Conservation (phyloP, 2,797 vertebrate genomes). For the Leptoclinus maculatus region DNA sequence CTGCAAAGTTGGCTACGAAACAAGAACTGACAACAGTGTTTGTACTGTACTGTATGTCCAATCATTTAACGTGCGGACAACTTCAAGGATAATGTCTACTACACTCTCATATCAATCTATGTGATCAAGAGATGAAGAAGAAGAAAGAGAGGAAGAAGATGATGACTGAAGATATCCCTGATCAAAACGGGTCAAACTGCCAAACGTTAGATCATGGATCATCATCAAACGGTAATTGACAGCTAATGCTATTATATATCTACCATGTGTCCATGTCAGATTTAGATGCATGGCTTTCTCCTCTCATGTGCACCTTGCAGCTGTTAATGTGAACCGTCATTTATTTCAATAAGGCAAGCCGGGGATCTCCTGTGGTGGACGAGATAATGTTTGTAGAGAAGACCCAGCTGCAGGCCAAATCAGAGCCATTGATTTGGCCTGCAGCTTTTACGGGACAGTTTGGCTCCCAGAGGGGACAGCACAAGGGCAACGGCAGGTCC, state of each 20-base stretch:
- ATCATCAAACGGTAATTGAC: conserved; percentile 36
- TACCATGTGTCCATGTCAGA: conserved; percentile 26
- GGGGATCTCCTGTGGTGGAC: conserved; percentile 38
- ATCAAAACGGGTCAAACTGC: conserved; percentile 18
- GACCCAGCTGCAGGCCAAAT: conserved; percentile 74
- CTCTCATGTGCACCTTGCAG: conserved; percentile 47
- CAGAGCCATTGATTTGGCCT: conserved; percentile 76
- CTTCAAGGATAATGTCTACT: background rate
- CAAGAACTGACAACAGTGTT: background rate
- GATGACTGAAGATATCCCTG: background rate
- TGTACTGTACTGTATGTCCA: background rate
- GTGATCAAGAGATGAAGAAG: background rate
- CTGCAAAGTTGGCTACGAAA: background rate
- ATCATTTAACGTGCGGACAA: background rate
- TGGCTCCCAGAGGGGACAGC: conserved; percentile 59
- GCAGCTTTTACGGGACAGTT: conserved; percentile 64
- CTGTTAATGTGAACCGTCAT: conserved; percentile 56
- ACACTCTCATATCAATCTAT: background rate
- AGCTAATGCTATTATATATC: conserved; percentile 27
- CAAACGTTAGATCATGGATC: conserved; percentile 23
- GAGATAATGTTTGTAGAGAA: conserved; percentile 59
- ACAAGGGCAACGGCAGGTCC: conserved; percentile 45
- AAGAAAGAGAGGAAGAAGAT: background rate
- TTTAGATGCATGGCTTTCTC: conserved; percentile 39
- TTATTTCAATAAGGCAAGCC: conserved; percentile 67